phyloP scores from a whole-genome alignment of 1,140 invertebrate genomes.

The Callitettix versicolor region DNA sequence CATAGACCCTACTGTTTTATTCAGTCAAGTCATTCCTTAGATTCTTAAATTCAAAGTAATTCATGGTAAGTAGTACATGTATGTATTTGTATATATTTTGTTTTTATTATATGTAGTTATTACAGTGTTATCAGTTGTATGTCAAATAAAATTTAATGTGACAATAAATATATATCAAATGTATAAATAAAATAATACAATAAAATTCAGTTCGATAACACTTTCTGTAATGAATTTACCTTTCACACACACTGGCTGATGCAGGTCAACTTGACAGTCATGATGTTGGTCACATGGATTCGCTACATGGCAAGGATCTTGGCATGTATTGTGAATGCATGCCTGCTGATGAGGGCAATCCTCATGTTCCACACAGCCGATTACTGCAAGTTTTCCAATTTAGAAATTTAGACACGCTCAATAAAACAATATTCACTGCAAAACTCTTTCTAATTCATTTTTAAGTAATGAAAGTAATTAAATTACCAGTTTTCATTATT shows the following conservation, averaged over 20 bases:
- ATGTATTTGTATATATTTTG: too few relatives aligned
- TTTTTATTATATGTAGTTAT: slow-evolving; percentile 28
- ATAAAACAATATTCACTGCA: slow-evolving; percentile 20
- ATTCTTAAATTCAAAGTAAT: too few relatives aligned
- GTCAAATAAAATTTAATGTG: background rate
- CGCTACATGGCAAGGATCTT: slow-evolving; percentile 55
- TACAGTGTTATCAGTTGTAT: slow-evolving; percentile 1
- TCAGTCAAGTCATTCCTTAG: too few relatives aligned
- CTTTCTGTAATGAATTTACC: too few relatives aligned
- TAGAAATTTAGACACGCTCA: slow-evolving; percentile 25
- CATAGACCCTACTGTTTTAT: too few relatives aligned
- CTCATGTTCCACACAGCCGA: slow-evolving; percentile 54
- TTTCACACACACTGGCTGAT: slow-evolving; percentile 66
- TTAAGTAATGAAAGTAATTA: too few relatives aligned
- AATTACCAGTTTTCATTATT: too few relatives aligned
- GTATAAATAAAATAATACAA: slow-evolving; percentile 10
- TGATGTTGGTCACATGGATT: slow-evolving; percentile 55
- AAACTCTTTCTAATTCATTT: too few relatives aligned
- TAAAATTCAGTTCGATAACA: slow-evolving; percentile 8
- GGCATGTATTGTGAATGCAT: slow-evolving; percentile 64
- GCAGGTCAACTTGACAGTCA: slow-evolving; percentile 60
- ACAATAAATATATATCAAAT: background rate
- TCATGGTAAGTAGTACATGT: too few relatives aligned
- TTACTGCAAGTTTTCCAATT: slow-evolving; percentile 40
- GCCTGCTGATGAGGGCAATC: slow-evolving; percentile 63